phyloP scores from a whole-genome alignment of 23 tunicate genomes.

The Halocynthia roretzi region DNA sequence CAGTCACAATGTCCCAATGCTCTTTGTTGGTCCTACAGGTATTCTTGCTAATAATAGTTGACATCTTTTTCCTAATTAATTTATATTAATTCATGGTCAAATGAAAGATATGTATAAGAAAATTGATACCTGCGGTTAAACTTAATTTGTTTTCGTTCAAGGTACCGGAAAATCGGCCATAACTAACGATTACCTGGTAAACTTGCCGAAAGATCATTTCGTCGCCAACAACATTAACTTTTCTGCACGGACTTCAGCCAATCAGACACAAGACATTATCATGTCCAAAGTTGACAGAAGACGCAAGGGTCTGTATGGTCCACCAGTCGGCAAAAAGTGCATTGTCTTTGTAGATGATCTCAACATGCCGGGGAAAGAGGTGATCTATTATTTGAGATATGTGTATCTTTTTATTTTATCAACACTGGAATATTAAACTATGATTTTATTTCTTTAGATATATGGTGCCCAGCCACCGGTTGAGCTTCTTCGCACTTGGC shows the following conservation, averaged over 20 bases:
- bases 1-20: conserved; percentile 34
- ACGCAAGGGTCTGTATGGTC: conserved; percentile 92
- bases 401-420: neutral
- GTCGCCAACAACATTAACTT: conserved; percentile 80
- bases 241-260: conserved; percentile 94
- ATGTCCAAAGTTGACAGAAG: conserved; percentile 95
- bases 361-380: conserved; percentile 96
- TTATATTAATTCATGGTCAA: neutral
- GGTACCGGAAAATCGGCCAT: conserved; percentile 98
- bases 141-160: neutral
- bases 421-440: neutral
- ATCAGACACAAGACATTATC: conserved; percentile 90
- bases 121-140: too few species aligned
- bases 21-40: conserved; percentile 98
- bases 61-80: too few species aligned
- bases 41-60: neutral
- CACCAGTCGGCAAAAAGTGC: conserved; percentile 90
- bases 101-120: too few species aligned
- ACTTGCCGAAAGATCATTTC: conserved; percentile 61
- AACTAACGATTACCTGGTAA: conserved; percentile 80
- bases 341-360: conserved; percentile 93
- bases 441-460: conserved; percentile 23
- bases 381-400: neutral
- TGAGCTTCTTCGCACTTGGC: conserved; percentile 92
- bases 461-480: conserved; percentile 95